A percentile compares a stretch with the other conserved stretches of the same genome.
phyloP scores from a whole-genome alignment of 2,888 invertebrate genomes.

The Diarsia dahlii region DNA sequence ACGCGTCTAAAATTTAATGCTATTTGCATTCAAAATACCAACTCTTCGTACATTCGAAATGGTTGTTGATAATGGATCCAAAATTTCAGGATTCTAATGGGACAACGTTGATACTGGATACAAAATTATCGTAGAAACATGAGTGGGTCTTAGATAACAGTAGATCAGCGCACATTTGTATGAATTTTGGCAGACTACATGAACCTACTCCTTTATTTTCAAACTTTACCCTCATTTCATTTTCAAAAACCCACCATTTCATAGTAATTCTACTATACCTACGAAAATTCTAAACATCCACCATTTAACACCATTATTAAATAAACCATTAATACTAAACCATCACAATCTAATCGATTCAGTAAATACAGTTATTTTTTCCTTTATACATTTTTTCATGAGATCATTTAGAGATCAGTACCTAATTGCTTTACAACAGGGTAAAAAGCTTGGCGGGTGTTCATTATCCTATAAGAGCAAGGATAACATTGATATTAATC shows the following conservation, averaged over 20 bases:
- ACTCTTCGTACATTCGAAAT: background rate
- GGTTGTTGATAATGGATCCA: background rate
- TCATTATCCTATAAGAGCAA: constrained; percentile 16
- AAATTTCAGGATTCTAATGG: too few species aligned
- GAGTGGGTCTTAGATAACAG: background rate
- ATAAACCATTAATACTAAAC: constrained; percentile 5
- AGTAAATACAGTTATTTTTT: background rate
- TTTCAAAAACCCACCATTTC: background rate
- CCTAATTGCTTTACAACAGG: constrained; percentile 16
- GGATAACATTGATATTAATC: constrained; percentile 22
- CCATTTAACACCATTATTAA: constrained; percentile 1
- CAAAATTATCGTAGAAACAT: background rate
- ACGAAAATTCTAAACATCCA: constrained; percentile 36
- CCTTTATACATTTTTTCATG: background rate
- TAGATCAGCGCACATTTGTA: background rate
- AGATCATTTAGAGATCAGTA: background rate
- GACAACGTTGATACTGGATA: background rate
- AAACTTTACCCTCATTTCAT: background rate
- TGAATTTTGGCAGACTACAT: background rate
- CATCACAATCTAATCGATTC: constrained; percentile 9
- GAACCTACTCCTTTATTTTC: background rate
- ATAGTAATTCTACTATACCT: background rate
- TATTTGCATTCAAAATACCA: background rate
- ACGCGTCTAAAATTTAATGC: constrained; percentile 7
- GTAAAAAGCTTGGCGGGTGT: constrained; percentile 44